phyloP scores from a whole-genome alignment of 2,797 vertebrate species.

The Smutsia gigantea region DNA sequence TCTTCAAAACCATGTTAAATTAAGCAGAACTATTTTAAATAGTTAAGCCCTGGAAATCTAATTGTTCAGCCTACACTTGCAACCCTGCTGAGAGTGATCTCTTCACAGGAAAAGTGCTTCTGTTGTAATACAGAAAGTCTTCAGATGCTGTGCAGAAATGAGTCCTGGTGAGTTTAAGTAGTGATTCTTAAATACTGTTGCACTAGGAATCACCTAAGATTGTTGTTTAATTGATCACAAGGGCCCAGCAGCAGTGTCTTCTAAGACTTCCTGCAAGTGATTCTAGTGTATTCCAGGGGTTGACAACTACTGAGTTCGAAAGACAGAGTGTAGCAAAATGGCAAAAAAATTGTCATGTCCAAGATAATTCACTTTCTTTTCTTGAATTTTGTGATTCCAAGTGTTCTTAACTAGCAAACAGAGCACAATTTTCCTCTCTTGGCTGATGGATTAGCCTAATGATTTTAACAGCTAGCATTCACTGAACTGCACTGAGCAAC shows the following conservation, averaged over 20 bases:
- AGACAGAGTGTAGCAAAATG: neutral
- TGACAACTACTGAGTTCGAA: neutral
- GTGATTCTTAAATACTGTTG: neutral
- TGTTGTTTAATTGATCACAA: neutral
- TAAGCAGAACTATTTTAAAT: neutral
- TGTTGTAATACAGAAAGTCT: neutral
- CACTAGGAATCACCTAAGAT: neutral
- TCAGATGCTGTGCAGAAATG: neutral
- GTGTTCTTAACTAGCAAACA: neutral
- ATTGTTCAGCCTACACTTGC: neutral
- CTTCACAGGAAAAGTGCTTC: neutral
- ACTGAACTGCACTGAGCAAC: neutral
- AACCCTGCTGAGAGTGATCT: neutral
- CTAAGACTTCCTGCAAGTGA: neutral
- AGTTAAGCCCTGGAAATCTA: conserved; percentile 2
- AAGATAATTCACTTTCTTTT: neutral
- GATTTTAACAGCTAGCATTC: neutral
- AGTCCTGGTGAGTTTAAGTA: neutral
- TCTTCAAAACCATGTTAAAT: neutral
- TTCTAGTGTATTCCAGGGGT: neutral
- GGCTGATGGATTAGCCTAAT: neutral
- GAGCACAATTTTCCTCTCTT: neutral
- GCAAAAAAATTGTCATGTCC: neutral
- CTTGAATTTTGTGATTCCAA: neutral
- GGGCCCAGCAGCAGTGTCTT: neutral